phyloP scores from a whole-genome alignment of 1,140 invertebrate species.

The Hyposmocoma kahamanoa region DNA sequence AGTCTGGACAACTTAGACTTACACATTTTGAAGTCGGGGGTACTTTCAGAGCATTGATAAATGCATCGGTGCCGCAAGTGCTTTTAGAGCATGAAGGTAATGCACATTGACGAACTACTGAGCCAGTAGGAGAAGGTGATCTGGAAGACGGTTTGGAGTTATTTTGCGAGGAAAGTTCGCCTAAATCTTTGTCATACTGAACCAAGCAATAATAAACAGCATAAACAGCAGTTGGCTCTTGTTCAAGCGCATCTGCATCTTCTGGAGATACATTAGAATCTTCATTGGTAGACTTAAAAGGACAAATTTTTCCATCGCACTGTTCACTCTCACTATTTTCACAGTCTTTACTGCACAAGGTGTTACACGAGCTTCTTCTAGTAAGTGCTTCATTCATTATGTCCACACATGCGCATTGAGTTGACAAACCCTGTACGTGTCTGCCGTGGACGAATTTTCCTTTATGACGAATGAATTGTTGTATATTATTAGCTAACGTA shows the following conservation, averaged over 20 bases:
- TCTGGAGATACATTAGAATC: constrained; percentile 15
- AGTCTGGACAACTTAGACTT: too few species aligned
- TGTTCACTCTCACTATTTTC: constrained; percentile 29
- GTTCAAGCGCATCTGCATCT: too few species aligned
- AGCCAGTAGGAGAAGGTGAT: not conserved
- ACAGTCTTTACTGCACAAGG: constrained; percentile 40
- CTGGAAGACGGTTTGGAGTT: too few species aligned
- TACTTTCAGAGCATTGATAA: too few species aligned
- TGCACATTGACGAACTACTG: too few species aligned
- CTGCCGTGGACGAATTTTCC: constrained; percentile 33
- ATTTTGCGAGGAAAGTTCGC: too few species aligned
- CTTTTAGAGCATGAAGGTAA: too few species aligned
- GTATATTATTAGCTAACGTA: constrained; percentile 49
- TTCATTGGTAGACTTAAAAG: constrained; percentile 16
- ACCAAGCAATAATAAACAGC: constrained; percentile 60
- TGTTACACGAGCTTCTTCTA: constrained; percentile 33
- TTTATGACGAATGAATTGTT: constrained; percentile 50
- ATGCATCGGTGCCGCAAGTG: too few species aligned
- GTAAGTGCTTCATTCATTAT: constrained; percentile 45
- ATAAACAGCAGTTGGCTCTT: too few species aligned
- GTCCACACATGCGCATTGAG: constrained; percentile 55
- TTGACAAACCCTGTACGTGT: constrained; percentile 38
- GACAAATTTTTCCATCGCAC: constrained; percentile 43
- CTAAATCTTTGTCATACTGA: constrained; percentile 43
- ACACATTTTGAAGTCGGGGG: too few species aligned